Evolutionary conservation across 2,888 invertebrate genomes (phyloP).

Genomic region (Polietes domitor): DNA sequence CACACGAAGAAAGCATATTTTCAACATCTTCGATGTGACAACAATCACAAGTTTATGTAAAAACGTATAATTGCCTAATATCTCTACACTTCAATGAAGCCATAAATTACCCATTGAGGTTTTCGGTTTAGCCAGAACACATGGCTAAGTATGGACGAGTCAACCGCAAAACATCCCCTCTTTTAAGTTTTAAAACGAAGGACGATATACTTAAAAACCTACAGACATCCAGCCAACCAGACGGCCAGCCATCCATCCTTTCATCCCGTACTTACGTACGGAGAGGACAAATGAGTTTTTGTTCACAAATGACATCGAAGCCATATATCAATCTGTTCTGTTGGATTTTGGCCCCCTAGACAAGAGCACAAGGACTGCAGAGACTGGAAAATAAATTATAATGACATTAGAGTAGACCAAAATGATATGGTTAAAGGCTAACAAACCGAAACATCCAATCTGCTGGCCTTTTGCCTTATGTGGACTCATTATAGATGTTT

Average conservation of each 20-base stretch:
- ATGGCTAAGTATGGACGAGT: slow-evolving; percentile 24
- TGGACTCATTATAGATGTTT: slow-evolving; percentile 44
- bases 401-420: slow-evolving; percentile 78
- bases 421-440: slow-evolving; percentile 43
- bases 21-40: slow-evolving; percentile 56
- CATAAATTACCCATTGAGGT: slow-evolving; percentile 68
- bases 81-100: slow-evolving; percentile 62
- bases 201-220: neutral
- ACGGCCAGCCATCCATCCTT: neutral
- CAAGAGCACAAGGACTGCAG: slow-evolving; percentile 12
- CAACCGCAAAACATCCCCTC: slow-evolving; percentile 65
- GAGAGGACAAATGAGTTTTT: slow-evolving; percentile 62
- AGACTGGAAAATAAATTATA: slow-evolving; percentile 77
- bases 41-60: slow-evolving; percentile 59
- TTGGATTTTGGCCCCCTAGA: slow-evolving; percentile 41
- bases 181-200: slow-evolving; percentile 25
- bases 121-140: slow-evolving; percentile 66
- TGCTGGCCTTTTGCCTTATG: slow-evolving; percentile 36
- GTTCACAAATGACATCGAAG: slow-evolving; percentile 61
- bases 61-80: slow-evolving; percentile 64
- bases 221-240: neutral
- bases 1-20: neutral
- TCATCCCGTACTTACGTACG: neutral
- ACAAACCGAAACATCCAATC: slow-evolving; percentile 6
- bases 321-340: slow-evolving; percentile 68